Evolutionary conservation across 2,113 vertebrate genomes (phyloP).

Genomic region (Dicrurus megarhynchus): DNA sequence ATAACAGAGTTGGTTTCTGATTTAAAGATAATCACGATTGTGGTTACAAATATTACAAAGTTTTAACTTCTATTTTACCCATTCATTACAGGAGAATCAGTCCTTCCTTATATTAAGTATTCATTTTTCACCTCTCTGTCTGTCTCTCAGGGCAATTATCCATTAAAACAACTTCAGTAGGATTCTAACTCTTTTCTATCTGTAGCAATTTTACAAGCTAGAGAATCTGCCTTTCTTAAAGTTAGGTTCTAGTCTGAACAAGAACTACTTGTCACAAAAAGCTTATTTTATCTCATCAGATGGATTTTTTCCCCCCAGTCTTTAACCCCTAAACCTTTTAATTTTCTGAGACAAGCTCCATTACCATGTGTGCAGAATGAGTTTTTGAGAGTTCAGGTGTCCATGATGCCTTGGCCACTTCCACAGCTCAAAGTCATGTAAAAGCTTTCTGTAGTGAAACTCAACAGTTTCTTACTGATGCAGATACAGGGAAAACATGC

Average conservation of each 20-base stretch:
- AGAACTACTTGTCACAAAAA: neutral
- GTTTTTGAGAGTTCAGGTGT: neutral
- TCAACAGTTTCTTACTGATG: neutral
- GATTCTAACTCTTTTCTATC: neutral
- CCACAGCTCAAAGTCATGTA: neutral
- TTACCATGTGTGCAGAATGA: neutral
- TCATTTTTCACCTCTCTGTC: neutral
- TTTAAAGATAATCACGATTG: neutral
- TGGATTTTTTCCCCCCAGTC: rapidly evolving
- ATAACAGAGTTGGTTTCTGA: neutral
- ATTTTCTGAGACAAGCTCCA: neutral
- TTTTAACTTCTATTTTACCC: neutral
- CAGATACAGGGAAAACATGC: neutral
- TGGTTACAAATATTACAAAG: neutral
- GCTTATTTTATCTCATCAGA: neutral
- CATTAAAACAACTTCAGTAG: neutral
- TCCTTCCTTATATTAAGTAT: neutral
- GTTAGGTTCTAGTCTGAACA: neutral
- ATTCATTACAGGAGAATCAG: neutral
- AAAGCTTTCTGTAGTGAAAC: neutral
- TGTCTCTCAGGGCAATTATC: neutral
- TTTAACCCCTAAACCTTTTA: neutral
- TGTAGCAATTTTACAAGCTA: neutral
- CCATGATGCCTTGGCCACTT: neutral
- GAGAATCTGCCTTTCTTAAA: neutral